phyloP scores from a whole-genome alignment of 2,797 vertebrate species.

The Hapalemur alaotrensis region DNA sequence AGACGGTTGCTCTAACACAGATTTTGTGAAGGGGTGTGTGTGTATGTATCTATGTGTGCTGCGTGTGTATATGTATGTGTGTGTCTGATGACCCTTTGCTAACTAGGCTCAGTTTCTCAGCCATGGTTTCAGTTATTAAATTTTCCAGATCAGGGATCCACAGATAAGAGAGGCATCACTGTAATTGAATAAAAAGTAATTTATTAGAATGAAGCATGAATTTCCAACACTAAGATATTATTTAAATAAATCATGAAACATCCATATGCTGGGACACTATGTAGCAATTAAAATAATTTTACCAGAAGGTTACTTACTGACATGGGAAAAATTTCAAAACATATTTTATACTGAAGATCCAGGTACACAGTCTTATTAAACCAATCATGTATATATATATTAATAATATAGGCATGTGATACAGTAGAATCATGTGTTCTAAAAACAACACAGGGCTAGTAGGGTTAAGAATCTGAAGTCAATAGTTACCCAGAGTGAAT shows the following conservation, averaged over 20 bases:
- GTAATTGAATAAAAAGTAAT: background rate
- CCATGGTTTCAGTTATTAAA: background rate
- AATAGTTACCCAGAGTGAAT: background rate
- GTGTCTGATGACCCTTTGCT: background rate
- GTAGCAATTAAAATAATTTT: background rate
- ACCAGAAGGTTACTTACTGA: background rate
- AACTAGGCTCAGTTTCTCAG: background rate
- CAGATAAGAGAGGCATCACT: background rate
- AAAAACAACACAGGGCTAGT: background rate
- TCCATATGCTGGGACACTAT: background rate
- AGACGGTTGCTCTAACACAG: background rate
- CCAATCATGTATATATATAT: background rate
- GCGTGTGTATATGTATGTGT: rapidly evolving
- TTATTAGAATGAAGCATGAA: background rate
- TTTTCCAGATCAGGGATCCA: background rate
- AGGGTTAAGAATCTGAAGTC: background rate
- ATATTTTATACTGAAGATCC: background rate
- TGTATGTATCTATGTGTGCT: no score
- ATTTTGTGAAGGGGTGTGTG: background rate
- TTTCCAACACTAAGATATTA: background rate
- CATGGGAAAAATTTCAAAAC: background rate
- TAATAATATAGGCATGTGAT: background rate
- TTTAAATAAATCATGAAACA: background rate
- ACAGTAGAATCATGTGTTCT: background rate
- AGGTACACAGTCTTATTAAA: background rate